phyloP scores from a whole-genome alignment of 2,888 invertebrate genomes.

The Crocallis elinguaria region DNA sequence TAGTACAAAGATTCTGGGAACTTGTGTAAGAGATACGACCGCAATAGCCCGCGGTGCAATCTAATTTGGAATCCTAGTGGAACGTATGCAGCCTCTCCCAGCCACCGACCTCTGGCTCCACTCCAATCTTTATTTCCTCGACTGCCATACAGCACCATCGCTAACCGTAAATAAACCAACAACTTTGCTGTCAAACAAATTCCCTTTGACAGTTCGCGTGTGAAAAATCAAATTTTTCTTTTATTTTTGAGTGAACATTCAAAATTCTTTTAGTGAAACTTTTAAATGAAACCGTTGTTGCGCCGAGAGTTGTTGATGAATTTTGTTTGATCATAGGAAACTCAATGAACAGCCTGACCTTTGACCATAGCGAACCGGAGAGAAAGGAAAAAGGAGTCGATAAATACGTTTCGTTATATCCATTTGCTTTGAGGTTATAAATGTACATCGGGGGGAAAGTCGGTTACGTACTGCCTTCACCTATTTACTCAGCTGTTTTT shows the following conservation, averaged over 20 bases:
- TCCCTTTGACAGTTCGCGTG: constrained; percentile 56
- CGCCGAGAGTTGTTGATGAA: constrained; percentile 21
- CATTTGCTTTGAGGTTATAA: constrained; percentile 13
- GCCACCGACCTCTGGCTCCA: constrained; percentile 53
- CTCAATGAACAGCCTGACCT: constrained; percentile 32
- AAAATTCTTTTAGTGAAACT: constrained; percentile 36
- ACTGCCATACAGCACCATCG: constrained; percentile 54
- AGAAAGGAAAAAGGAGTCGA: constrained; percentile 9
- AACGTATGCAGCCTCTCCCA: constrained; percentile 51
- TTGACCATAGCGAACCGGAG: constrained; percentile 13
- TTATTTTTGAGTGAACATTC: constrained; percentile 37
- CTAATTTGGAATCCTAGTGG: constrained; percentile 58
- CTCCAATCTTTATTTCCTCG: constrained; percentile 68
- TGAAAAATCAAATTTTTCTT: constrained; percentile 52
- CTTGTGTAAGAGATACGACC: constrained; percentile 16
- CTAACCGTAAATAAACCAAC: constrained; percentile 59
- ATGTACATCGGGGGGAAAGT: neutral
- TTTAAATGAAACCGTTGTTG: constrained; percentile 37
- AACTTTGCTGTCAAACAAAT: constrained; percentile 58
- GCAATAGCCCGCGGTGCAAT: constrained; percentile 41
- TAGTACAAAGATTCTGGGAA: neutral
- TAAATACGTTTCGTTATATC: constrained; percentile 18
- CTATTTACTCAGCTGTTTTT: neutral
- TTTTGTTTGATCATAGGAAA: constrained; percentile 32
- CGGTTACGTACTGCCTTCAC: neutral